Evolutionary conservation across 1,140 invertebrate species (phyloP), one percentile per base, ranked within the genome.

Genomic region (Penaeus japonicus): DNA sequence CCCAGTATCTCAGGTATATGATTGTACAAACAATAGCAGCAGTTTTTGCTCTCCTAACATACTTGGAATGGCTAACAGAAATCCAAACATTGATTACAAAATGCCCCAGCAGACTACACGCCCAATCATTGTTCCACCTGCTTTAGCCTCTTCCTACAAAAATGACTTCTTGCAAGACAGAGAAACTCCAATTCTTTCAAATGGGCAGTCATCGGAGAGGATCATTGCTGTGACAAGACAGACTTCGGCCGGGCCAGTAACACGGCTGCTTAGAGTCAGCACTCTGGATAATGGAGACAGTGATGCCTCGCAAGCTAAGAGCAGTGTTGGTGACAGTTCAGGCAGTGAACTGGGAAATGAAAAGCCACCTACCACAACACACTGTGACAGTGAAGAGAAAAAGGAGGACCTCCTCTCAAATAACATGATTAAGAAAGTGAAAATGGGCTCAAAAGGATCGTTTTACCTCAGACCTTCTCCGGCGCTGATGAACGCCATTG

Each of bases 401-500:
- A 32, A 32, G 24, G 30, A 2, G n/a, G 32, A 39, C 20, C 22
- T 59, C 59, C n/a, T 24, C 32, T 22, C 24, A 39, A 35, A 39
- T 79, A 54, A 15, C 10, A 87, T 87, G 85, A 39, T 87, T 22
- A 87, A 87, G 32, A 87, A 80, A 65, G 32, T 87, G 3, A 88
- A 88, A 82, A 57, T 88, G 62, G 87, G 87, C n/a, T 75, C 65
- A 4, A 88, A 84, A 5, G 87, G 79, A 54, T 24, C 24, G 7
- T 88, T 77, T 84, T 88, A 84, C 35, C 7, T 88, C 2, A 83
- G 87, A 78, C 87, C 87, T 1, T 77, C 65, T 27, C 54, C 73
- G 32, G 27, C 87, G 12, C 20, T 88, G n/a, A 84, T 78, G 62
- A 88, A 88, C 47, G 80, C 87, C 15, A 88, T 88, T 47, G 77